Conservation (phyloP, 2,797 vertebrate species). For the Pyrocephalus nanus region DNA sequence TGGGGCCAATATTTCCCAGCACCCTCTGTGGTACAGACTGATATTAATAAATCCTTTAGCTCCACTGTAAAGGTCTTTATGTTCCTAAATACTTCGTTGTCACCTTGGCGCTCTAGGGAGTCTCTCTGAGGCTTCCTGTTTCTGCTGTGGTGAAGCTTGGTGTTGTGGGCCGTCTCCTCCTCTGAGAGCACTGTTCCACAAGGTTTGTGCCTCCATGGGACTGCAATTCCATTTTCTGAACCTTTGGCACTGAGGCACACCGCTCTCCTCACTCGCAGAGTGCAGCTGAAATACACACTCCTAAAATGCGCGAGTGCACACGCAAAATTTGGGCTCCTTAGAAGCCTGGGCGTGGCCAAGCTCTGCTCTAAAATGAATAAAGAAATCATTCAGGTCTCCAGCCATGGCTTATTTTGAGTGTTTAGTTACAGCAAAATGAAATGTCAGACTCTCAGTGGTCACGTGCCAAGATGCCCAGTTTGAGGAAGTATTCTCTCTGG, state of each 20-base stretch:
- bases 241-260: neutral
- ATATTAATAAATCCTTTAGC: constrained; percentile 26
- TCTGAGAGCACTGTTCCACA: neutral
- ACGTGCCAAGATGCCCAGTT: neutral
- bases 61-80: constrained; percentile 12
- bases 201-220: neutral
- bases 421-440: constrained; percentile 22
- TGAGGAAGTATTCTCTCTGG: neutral
- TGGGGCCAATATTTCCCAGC: constrained; percentile 26
- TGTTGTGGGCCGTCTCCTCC: neutral
- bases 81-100: neutral
- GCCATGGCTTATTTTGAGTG: neutral
- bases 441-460: rapidly evolving
- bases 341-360: neutral
- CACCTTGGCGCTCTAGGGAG: neutral
- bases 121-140: neutral
- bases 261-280: neutral
- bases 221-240: neutral
- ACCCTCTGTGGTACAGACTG: constrained; percentile 14
- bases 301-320: neutral
- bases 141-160: neutral
- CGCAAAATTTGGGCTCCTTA: neutral
- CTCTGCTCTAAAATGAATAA: neutral
- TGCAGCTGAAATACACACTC: neutral
- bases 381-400: neutral